Base-by-base conservation (phyloP, 2,797 vertebrate genomes). In the Cossypha caffra region DNA sequence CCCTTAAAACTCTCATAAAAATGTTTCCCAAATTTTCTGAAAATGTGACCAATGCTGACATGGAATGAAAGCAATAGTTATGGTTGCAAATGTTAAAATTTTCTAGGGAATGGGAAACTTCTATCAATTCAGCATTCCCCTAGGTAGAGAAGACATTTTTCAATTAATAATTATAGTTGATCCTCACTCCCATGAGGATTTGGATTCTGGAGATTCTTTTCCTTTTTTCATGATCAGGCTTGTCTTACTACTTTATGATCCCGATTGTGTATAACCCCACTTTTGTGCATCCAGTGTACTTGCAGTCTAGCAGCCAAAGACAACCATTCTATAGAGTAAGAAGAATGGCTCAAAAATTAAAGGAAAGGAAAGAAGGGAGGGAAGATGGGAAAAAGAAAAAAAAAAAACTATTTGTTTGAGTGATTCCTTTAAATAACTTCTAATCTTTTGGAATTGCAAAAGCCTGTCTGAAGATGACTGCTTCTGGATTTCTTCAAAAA, bases 401-500 rank as follows among this genome's bases (percentile, higher is more conserved):
- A 42, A 43, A 29, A 4, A 0, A 3, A 0, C 13, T 54, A 3
- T 50, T 83, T 69, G 11, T 61, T 37, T 69, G 18, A 71, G 4
- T 55, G 8, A 40, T 57, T 91, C 10, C 7, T 85, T 91, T 67
- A 75, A 89, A 78, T 78, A 77, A 29, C 25, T 87, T 81, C 7
- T 78, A 7, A 45, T 78, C 9, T 63, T 75, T 81, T 0, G 0
- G 18, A 85, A 75, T 7, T 74, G 20, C 21, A 79, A 79, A 79
- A 73, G 5, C 14, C 26, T 40, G 1, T 61, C 57, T 90, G 45
- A 92, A 73, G 17, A 62, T 35, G 21, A 58, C 25, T 71, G 40
- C 12, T 74, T 83, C 48, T 84, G 33, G 51, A 48, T 88, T 80
- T 48, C 52, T 77, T 92, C 9, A 59, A 63, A 88, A 93, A 84